These are phyloP conservation scores for Drosophila parabipectinata DNA, from an alignment of 1,140 invertebrate species.

Conservation along the genomic window DNA sequence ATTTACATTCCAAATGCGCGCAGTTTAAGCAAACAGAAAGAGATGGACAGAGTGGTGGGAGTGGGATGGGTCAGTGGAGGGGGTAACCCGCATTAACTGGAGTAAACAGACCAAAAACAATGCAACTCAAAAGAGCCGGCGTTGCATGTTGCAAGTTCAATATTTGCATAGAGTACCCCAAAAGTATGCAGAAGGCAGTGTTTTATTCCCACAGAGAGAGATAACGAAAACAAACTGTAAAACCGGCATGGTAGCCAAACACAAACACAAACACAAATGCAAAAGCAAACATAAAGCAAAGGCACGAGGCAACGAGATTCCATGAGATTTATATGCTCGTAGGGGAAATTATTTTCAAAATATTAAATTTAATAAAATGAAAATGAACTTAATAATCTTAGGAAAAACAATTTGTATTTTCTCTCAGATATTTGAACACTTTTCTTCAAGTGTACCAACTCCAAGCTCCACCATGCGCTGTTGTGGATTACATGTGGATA, in stretches of 20 bases:
- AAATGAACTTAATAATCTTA: not conserved
- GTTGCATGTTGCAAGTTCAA: slow-evolving; percentile 33
- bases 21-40: slow-evolving; percentile 62
- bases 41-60: not conserved
- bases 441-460: slow-evolving; percentile 35
- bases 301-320: slow-evolving; percentile 21
- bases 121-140: slow-evolving; percentile 52
- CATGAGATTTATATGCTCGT: slow-evolving; percentile 50
- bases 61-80: not conserved
- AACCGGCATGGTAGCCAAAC: slow-evolving; percentile 52
- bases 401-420: not conserved
- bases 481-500: slow-evolving; percentile 43
- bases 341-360: not conserved
- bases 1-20: slow-evolving; percentile 73
- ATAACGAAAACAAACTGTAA: slow-evolving; percentile 73
- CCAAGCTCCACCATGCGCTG: slow-evolving; percentile 63
- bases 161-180: slow-evolving; percentile 64
- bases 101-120: slow-evolving; percentile 52
- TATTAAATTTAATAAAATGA: no score
- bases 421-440: not conserved
- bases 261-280: slow-evolving; percentile 44
- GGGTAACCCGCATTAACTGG: slow-evolving; percentile 50
- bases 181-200: slow-evolving; percentile 71
- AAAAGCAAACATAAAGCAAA: slow-evolving; percentile 12
- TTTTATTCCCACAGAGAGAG: slow-evolving; percentile 32